phyloP scores from a whole-genome alignment of 2,888 invertebrate species.

The Dastarcus helophoroides region DNA sequence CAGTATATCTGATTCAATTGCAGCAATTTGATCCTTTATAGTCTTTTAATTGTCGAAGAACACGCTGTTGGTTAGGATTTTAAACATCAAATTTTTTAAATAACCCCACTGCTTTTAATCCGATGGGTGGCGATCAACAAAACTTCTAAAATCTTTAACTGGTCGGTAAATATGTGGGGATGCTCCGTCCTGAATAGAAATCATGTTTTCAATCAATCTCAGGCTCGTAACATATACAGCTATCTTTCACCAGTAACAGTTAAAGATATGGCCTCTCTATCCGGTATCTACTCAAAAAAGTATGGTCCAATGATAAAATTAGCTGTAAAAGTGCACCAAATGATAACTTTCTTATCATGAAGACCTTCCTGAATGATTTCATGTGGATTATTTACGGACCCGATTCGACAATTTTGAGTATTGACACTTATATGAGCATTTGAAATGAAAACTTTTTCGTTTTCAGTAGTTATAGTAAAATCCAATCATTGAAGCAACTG shows the following conservation, averaged over 20 bases:
- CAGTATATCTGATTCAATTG: too few relatives aligned
- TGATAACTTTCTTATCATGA: conserved; percentile 10
- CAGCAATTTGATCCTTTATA: too few relatives aligned
- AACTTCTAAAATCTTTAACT: conserved; percentile 1
- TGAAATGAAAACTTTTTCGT: too few relatives aligned
- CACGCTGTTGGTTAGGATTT: too few relatives aligned
- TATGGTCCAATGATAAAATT: conserved; percentile 11
- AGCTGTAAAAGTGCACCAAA: conserved; percentile 10
- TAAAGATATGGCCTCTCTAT: conserved; percentile 10
- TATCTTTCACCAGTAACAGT: conserved; percentile 11
- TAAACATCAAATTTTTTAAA: conserved; percentile 7
- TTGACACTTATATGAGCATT: too few relatives aligned
- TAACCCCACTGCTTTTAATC: conserved; percentile 7
- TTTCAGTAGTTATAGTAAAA: too few relatives aligned
- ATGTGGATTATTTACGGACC: conserved; percentile 1
- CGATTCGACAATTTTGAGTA: too few relatives aligned
- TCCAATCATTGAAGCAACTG: too few relatives aligned
- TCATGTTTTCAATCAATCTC: too few relatives aligned
- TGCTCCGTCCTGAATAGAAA: too few relatives aligned
- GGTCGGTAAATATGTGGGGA: conserved; percentile 1
- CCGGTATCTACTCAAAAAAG: conserved; percentile 10
- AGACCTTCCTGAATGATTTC: conserved; percentile 9
- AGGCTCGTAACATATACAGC: conserved; percentile 9
- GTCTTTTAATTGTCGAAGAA: too few relatives aligned
- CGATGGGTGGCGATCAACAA: conserved; percentile 3